Evolutionary conservation across 53 echinoderm and acorn worm genomes (phyloP).

Genomic region (Actinopyga echinites): DNA sequence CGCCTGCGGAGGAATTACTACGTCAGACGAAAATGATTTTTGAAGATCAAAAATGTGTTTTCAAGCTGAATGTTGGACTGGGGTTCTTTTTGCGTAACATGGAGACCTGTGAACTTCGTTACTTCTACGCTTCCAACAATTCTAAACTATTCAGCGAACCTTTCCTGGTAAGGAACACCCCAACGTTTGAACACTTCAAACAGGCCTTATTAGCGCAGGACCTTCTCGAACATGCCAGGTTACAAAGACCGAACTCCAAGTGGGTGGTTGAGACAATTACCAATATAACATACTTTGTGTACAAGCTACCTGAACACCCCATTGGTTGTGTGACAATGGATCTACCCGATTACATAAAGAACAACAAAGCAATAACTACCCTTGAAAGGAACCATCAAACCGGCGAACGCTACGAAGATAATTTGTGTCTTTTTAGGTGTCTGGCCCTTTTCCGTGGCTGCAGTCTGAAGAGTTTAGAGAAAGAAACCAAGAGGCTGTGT

Average conservation of each 20-base stretch:
- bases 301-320: slow-evolving; percentile 28
- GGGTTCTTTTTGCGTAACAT: slow-evolving; percentile 54
- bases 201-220: background rate
- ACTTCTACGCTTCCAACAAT: slow-evolving; percentile 49
- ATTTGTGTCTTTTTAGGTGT: slow-evolving; percentile 50
- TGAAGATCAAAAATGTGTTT: background rate
- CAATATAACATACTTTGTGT: slow-evolving; percentile 42
- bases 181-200: slow-evolving; percentile 10
- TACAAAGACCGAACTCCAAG: slow-evolving; percentile 32
- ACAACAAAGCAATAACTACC: slow-evolving; percentile 5
- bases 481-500: slow-evolving; percentile 25
- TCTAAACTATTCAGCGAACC: slow-evolving; percentile 34
- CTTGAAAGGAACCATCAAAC: slow-evolving; percentile 15
- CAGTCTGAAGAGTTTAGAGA: background rate
- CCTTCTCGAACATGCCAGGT: slow-evolving; percentile 3
- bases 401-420: slow-evolving; percentile 18
- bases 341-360: slow-evolving; percentile 21
- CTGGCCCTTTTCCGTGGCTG: slow-evolving; percentile 29
- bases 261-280: slow-evolving; percentile 41
- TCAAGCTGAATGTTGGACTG: slow-evolving; percentile 51
- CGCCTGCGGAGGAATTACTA: background rate
- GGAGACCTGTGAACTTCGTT: slow-evolving; percentile 50
- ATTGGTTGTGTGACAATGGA: slow-evolving; percentile 35
- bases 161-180: background rate
- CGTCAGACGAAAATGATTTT: slow-evolving; percentile 1